A percentile compares a stretch with the other conserved stretches of the same genome.
Evolutionary conservation across 2,113 vertebrate species (phyloP).

Genomic region (Tragelaphus imberbis): DNA sequence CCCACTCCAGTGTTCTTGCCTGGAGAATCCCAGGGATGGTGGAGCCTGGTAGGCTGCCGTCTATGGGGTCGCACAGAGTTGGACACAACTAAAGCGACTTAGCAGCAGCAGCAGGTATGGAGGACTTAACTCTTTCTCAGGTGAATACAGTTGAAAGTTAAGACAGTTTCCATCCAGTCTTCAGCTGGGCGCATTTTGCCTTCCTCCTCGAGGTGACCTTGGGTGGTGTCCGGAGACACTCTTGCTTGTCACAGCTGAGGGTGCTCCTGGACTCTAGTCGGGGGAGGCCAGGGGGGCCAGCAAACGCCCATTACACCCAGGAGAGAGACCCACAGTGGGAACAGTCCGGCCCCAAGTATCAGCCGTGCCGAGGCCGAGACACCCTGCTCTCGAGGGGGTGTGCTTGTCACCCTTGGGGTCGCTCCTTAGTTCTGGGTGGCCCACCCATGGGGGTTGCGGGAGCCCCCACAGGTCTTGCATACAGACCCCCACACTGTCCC

Average conservation of each 20-base stretch:
- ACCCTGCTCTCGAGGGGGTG: rapidly evolving
- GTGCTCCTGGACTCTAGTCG: not conserved
- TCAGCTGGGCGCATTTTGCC: not conserved
- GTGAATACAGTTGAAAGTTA: rapidly evolving
- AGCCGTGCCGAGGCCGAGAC: rapidly evolving
- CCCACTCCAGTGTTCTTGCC: too few species aligned
- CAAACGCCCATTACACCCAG: rapidly evolving
- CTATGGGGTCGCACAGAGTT: too few species aligned
- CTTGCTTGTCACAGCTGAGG: not conserved
- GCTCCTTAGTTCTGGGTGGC: rapidly evolving
- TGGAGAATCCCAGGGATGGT: too few species aligned
- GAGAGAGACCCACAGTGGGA: rapidly evolving
- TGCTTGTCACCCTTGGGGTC: rapidly evolving
- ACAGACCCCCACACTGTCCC: not conserved
- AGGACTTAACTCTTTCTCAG: not conserved
- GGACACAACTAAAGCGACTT: rapidly evolving
- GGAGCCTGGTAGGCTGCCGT: too few species aligned
- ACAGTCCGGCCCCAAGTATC: rapidly evolving
- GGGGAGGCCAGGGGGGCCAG: not conserved
- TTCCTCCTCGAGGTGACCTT: not conserved
- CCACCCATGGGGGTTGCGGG: rapidly evolving
- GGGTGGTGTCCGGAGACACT: not conserved
- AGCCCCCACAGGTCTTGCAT: not conserved
- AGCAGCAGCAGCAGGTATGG: not conserved
- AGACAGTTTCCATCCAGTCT: not conserved